A percentile compares a stretch with the other conserved stretches of the same genome.
phyloP scores from a whole-genome alignment of 1,140 invertebrate genomes.

The Drosophila jambulina region DNA sequence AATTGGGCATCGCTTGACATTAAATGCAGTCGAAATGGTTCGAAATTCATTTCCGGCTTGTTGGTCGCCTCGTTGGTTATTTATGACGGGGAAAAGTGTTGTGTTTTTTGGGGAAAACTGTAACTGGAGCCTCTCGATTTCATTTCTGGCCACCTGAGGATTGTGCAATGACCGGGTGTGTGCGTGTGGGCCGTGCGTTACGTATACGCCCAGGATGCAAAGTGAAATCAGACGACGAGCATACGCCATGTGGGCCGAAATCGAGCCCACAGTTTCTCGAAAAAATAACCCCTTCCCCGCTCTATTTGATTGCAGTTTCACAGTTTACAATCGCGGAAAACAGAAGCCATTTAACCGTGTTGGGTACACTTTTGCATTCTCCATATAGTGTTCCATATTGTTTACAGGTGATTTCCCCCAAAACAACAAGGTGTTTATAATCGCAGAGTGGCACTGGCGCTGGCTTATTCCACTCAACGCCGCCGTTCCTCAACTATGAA shows the following conservation, averaged over 20 bases:
- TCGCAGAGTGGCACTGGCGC: conserved; percentile 17
- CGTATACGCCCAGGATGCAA: conserved; percentile 52
- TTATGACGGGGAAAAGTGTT: conserved; percentile 35
- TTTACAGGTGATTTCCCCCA: conserved; percentile 52
- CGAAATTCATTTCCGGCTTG: conserved; percentile 71
- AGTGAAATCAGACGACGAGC: conserved; percentile 41
- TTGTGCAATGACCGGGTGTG: conserved; percentile 24
- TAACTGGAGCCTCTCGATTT: conserved; percentile 27
- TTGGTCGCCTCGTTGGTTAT: conserved; percentile 37
- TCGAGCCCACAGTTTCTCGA: conserved; percentile 8
- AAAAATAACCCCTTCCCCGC: not conserved
- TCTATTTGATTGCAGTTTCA: conserved; percentile 30
- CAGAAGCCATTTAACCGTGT: conserved; percentile 20
- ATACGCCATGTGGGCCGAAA: conserved; percentile 60
- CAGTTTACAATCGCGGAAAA: conserved; percentile 33
- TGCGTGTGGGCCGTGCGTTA: conserved; percentile 38
- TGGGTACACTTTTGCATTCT: conserved; percentile 39
- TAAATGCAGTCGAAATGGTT: conserved; percentile 69
- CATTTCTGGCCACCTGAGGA: conserved; percentile 36
- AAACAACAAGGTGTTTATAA: conserved; percentile 64
- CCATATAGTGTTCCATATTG: conserved; percentile 28
- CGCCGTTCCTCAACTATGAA: conserved; percentile 23
- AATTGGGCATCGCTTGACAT: conserved; percentile 66
- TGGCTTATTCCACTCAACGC: conserved; percentile 42
- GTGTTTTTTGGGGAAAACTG: conserved; percentile 14